Base-by-base conservation (phyloP, 1,140 invertebrate genomes). In the Drosophila sp. region DNA sequence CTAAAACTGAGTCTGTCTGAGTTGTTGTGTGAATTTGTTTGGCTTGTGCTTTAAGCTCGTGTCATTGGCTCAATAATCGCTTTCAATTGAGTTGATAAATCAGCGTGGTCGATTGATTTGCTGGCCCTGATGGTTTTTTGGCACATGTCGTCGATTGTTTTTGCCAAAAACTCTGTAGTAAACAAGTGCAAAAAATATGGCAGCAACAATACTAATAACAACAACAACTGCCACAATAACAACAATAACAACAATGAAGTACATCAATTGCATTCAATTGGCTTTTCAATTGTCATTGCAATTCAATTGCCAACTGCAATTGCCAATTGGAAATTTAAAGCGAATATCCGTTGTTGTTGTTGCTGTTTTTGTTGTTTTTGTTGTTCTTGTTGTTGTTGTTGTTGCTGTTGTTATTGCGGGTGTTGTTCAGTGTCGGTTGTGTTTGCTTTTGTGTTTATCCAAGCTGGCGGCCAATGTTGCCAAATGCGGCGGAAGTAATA, bases 251-350 rank as follows among this genome's bases (percentile, higher is more conserved):
- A 46, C 34, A 62, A 53, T 36, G 56, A 57, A 71, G 65, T 72
- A 63, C 78, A 81, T 81, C 78, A 81, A 81, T 81, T 81, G 78
- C 73, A 80, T 84, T 84, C 80, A 86, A 84, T 84, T 84, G 81
- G 77, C 81, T 86, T 78, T 86, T 51, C 70, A 71, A 78, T 78
- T 80, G 81, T 76, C 81, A 80, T 75, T 70, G 69, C 74, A 86
- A 78, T 81, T 86, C 74, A 86, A 86, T 77, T 81, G 77, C 27
- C 62, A 70, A 75, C 51, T 53, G 67, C 65, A 80, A 80, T 80
- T 86, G 81, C 36, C 74, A 78, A 86, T 87, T 78, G 70, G 66
- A 82, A 78, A 83, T 78, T 81, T 78, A 72, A 86, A 86, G 51
- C 78, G 86, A 86, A 86, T 75, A 87, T 80, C 61, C 69, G 73